phyloP scores from a whole-genome alignment of 2,113 vertebrate genomes.

The Stegostoma tigrinum region DNA sequence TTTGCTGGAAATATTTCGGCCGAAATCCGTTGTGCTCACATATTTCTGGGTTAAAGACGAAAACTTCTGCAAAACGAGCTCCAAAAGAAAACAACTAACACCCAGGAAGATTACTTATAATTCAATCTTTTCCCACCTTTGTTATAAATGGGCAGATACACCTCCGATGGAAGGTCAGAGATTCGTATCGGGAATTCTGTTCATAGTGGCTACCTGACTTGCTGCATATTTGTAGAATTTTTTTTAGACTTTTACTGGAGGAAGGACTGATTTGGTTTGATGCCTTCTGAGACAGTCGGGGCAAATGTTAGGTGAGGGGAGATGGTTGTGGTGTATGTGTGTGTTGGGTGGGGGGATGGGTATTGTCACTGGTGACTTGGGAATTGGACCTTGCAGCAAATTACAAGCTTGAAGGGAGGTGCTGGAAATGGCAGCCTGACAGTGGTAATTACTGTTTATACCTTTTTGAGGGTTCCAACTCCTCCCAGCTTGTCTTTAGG shows the following conservation, averaged over 20 bases:
- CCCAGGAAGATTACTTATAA: neutral
- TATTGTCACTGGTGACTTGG: neutral
- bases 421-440: neutral
- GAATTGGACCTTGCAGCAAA: neutral
- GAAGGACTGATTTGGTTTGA: neutral
- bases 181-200: neutral
- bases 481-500: conserved; percentile 17
- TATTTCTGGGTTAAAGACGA: neutral
- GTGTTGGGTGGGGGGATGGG: neutral
- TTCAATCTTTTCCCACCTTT: neutral
- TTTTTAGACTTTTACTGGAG: neutral
- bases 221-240: neutral
- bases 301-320: neutral
- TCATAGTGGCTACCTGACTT: no score
- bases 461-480: neutral
- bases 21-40: neutral
- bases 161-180: neutral
- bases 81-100: neutral
- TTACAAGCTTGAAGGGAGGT: neutral
- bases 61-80: neutral
- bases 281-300: neutral
- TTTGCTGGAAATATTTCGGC: neutral
- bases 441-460: conserved; percentile 21
- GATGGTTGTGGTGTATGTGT: no score
- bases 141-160: neutral